A percentile compares a stretch with the other conserved stretches of the same genome.
Evolutionary conservation across 2,797 vertebrate species (phyloP).

Genomic region (Coendou prehensilis): DNA sequence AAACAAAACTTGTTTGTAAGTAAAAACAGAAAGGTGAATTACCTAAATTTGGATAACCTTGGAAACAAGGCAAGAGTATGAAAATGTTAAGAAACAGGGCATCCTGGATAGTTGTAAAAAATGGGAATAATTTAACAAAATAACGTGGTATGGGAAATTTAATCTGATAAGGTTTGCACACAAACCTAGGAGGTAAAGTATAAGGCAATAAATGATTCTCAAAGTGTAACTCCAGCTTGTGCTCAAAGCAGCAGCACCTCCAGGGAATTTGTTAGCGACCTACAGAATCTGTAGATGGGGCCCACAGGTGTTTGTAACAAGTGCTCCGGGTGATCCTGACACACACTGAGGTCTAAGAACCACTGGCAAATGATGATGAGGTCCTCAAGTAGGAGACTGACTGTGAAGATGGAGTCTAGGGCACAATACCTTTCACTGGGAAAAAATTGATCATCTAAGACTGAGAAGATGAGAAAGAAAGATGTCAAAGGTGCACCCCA

Average conservation of each 20-base stretch:
- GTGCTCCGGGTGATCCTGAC: neutral
- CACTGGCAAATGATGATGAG: neutral
- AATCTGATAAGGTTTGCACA: neutral
- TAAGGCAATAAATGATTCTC: neutral
- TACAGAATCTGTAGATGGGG: neutral
- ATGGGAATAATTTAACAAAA: slow-evolving; percentile 10
- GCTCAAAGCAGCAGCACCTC: neutral
- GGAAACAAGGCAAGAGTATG: neutral
- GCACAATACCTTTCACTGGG: neutral
- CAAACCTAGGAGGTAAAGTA: neutral
- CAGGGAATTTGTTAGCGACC: neutral
- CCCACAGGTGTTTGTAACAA: neutral
- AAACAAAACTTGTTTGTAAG: slow-evolving; percentile 39
- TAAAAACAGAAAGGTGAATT: neutral
- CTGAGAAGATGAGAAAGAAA: slow-evolving; percentile 42
- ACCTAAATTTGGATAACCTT: neutral
- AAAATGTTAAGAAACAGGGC: slow-evolving; percentile 16
- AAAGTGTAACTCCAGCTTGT: neutral
- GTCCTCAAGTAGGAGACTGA: neutral
- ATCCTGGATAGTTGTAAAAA: neutral
- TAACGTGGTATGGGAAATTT: neutral
- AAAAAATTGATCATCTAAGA: slow-evolving; percentile 8
- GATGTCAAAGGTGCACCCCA: slow-evolving; percentile 36
- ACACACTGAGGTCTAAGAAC: neutral
- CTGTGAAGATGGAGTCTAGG: neutral